Evolutionary conservation across 2,888 invertebrate species (phyloP).

Genomic region (Tridacna gigas): DNA sequence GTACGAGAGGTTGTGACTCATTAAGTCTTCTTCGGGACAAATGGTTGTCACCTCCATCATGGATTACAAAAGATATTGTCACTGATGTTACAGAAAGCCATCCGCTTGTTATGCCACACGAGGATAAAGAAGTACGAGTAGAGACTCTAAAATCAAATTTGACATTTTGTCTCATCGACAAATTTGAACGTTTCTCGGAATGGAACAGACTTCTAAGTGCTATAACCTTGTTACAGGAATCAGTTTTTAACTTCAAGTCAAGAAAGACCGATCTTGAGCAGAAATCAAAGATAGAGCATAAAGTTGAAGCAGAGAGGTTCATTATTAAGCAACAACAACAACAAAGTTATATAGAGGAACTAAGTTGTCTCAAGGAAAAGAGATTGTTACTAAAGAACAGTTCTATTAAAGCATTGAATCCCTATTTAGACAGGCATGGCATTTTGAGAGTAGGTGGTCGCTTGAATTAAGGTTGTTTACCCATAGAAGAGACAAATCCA

Average conservation of each 20-base stretch:
- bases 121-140: slow-evolving; percentile 15
- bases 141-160: neutral
- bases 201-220: slow-evolving; percentile 4
- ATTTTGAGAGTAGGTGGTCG: no score
- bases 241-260: neutral
- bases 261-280: neutral
- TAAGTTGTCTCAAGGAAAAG: no score
- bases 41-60: slow-evolving; percentile 37
- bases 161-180: neutral
- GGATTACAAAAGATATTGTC: neutral
- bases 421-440: no score
- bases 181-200: neutral
- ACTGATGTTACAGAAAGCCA: neutral
- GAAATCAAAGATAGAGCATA: neutral
- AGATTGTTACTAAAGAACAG: no score
- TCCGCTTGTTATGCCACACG: neutral
- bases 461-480: no score
- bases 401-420: no score
- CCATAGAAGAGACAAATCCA: no score
- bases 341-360: no score
- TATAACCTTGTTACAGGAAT: neutral
- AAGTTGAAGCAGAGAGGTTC: neutral
- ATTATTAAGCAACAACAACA: no score
- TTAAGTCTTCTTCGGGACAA: slow-evolving; percentile 45
- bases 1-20: slow-evolving; percentile 34